Base-by-base conservation (phyloP, 2,888 invertebrate genomes). In the Rapana venosa region DNA sequence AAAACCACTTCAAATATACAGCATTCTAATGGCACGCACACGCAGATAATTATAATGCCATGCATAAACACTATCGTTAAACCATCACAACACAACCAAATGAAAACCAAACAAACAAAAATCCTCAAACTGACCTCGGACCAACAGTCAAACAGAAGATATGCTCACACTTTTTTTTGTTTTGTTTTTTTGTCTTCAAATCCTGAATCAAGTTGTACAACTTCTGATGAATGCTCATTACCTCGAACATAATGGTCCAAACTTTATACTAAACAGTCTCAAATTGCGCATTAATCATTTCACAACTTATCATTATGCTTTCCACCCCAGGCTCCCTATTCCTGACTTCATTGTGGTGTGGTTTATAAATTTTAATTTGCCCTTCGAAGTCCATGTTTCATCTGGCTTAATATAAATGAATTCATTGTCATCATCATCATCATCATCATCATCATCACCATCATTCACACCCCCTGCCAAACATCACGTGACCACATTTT, bases 61-160 rank as follows among this genome's bases (percentile, higher is more conserved):
- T 22, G 22, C 61, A 13, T 20, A 61, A 61, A 20, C 77, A 79
- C 77, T 79, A 13, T 79, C 13, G 77, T 79, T 11, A 79, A 32
- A 79, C 32, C 77, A 79, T 35, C 77, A 79, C 77, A 79, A 79
- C 77, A 79, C 77, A 79, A 32, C 77, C 15, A 32, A 79, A 79
- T 13, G 35, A 15, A 15, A 61, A 22, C 2, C 13, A 61, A 15
- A 20, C 20, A 20, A 22, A 61, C 22, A 61, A 22, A 61, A 20
- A 61, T 61, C 20, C 61, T 61, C 20, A 1, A 15, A 20, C n/a
- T n/a, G n/a, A n/a, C 22, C 61, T 2, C 15, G 13, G 20, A 15
- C 22, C 15, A 61, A 13, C 15, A 61, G 61, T 13, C 22, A 22
- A 20, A 22, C 61, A 2, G 61, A 22, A 20, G 15, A 22, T 61